Percentiles rank a stretch among this genome's conserved stretches.
phyloP scores from a whole-genome alignment of 2,888 invertebrate genomes.

The Drosophila bunnanda region DNA sequence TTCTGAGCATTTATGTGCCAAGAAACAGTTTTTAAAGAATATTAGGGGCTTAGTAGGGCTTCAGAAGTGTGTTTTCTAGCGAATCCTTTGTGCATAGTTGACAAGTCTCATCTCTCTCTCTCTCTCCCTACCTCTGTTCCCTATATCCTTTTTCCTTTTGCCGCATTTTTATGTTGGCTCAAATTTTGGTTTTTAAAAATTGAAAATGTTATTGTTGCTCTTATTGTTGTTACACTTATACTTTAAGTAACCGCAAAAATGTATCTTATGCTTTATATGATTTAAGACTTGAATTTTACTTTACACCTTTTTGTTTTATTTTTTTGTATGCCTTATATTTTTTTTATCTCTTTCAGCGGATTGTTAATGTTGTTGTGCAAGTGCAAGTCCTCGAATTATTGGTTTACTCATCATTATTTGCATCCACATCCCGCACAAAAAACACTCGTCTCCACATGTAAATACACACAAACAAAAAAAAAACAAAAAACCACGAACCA shows the following conservation, averaged over 20 bases:
- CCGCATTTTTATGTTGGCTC: constrained; percentile 25
- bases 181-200: constrained; percentile 1
- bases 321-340: constrained; percentile 12
- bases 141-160: neutral
- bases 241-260: constrained; percentile 1
- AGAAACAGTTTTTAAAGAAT: neutral
- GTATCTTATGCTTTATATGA: constrained; percentile 1
- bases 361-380: constrained; percentile 21
- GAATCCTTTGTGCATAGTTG: neutral
- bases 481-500: neutral
- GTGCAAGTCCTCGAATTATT: constrained; percentile 34
- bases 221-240: neutral
- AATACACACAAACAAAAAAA: constrained; percentile 7
- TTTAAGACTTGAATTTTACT: constrained; percentile 3
- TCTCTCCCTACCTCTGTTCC: neutral
- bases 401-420: constrained; percentile 42
- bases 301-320: constrained; percentile 27
- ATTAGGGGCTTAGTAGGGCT: neutral
- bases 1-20: neutral
- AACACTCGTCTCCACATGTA: constrained; percentile 23
- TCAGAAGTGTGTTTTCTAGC: neutral
- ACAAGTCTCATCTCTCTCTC: neutral
- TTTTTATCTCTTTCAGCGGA: constrained; percentile 21
- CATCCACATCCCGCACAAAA: constrained; percentile 23
- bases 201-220: neutral